Conservation (phyloP, 2,888 invertebrate genomes). For the Archips crataeganus region DNA sequence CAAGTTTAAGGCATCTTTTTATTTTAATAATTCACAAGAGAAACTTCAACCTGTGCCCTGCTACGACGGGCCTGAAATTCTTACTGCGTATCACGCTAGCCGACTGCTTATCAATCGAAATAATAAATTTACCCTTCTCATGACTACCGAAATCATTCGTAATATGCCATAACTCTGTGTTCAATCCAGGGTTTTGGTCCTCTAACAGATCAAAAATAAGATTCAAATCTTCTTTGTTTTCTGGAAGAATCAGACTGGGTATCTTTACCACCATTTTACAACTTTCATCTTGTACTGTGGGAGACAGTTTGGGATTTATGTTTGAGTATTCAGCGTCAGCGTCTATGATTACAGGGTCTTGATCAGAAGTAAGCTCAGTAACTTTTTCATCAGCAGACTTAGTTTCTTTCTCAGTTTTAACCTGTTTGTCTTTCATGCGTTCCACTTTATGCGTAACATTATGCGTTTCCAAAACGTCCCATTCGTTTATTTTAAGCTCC, state of each 20-base stretch:
- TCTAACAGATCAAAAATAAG: conserved; percentile 73
- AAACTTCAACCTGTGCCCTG: conserved; percentile 70
- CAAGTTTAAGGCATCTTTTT: not conserved
- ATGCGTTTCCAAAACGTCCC: conserved; percentile 19
- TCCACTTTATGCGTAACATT: conserved; percentile 4
- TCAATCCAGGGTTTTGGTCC: conserved; percentile 75
- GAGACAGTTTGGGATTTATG: conserved; percentile 43
- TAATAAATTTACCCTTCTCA: conserved; percentile 64
- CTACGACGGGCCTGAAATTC: conserved; percentile 65
- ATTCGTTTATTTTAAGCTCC: conserved; percentile 41
- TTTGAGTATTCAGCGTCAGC: conserved; percentile 45
- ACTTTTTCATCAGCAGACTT: conserved; percentile 40
- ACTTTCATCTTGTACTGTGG: conserved; percentile 46
- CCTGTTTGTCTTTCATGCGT: conserved; percentile 15
- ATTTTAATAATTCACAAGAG: conserved; percentile 54
- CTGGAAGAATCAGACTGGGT: conserved; percentile 65
- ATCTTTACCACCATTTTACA: conserved; percentile 67
- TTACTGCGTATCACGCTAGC: conserved; percentile 62
- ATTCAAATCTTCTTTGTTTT: conserved; percentile 69
- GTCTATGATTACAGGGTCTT: conserved; percentile 51
- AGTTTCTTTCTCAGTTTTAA: not conserved
- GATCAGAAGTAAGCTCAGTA: conserved; percentile 45
- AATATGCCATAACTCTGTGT: conserved; percentile 72
- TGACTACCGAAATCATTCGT: conserved; percentile 59
- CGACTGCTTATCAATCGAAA: conserved; percentile 69